Evolutionary conservation across 2,888 invertebrate genomes (phyloP).

Genomic region (Galeopsomyia nigrocyanea): DNA sequence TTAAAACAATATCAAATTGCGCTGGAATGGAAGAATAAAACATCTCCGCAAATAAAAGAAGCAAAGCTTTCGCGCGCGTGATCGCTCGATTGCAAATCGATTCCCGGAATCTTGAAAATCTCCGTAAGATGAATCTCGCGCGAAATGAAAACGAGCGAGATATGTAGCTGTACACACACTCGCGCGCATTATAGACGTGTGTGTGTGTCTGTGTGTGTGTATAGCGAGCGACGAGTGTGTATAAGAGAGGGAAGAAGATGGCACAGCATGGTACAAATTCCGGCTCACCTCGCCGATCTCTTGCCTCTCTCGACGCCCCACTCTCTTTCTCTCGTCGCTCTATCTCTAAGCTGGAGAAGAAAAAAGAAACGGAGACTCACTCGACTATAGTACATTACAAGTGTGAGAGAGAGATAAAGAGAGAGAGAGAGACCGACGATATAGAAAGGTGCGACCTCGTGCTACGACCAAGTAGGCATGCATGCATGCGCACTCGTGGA

Average conservation of each 20-base stretch:
- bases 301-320: conserved; percentile 16
- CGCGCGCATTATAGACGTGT: neutral
- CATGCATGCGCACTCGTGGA: neutral
- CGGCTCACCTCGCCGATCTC: conserved; percentile 40
- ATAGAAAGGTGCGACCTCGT: too few relatives aligned
- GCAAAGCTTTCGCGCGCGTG: too few relatives aligned
- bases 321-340: conserved; percentile 25
- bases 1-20: too few relatives aligned
- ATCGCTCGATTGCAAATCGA: too few relatives aligned
- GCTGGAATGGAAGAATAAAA: too few relatives aligned
- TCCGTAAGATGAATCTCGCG: conserved; percentile 12
- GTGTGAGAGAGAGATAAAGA: too few relatives aligned
- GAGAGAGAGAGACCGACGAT: too few relatives aligned
- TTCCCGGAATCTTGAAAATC: conserved; percentile 18
- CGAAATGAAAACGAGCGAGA: conserved; percentile 26
- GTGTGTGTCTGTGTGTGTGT: neutral
- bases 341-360: conserved; percentile 6
- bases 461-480: neutral
- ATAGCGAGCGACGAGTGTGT: neutral
- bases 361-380: conserved; percentile 3
- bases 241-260: conserved; percentile 30
- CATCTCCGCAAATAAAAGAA: too few relatives aligned
- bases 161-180: neutral
- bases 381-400: too few relatives aligned
- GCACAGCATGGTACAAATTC: conserved; percentile 42